These are phyloP conservation scores for Ruditapes philippinarum DNA, from an alignment of 1,140 invertebrate genomes.

Conservation along the genomic window DNA sequence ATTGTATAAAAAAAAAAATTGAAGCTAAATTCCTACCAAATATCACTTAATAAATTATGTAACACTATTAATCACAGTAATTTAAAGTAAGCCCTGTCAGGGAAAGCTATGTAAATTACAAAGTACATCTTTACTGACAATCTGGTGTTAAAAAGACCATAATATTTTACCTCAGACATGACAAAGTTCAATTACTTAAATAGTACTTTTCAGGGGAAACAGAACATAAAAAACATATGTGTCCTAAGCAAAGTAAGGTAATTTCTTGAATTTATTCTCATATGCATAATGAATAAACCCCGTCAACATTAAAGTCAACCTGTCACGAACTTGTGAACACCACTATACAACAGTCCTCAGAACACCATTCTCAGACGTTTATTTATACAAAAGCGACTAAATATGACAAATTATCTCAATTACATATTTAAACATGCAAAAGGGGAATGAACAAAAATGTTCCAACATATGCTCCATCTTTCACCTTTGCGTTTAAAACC, in stretches of 20 bases:
- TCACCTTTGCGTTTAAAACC: not conserved
- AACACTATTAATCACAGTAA: no score
- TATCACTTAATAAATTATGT: no score
- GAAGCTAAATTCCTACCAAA: no score
- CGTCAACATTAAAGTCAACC: constrained; percentile 15
- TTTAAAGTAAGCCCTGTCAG: no score
- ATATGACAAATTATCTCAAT: constrained; percentile 64
- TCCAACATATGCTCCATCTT: constrained; percentile 39
- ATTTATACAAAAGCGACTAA: constrained; percentile 16
- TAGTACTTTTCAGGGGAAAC: not conserved
- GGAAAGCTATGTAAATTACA: no score
- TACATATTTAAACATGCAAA: constrained; percentile 37
- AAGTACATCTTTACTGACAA: not conserved
- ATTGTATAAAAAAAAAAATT: no score
- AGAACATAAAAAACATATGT: not conserved
- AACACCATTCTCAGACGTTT: not conserved
- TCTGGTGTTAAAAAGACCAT: not conserved
- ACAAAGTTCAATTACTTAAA: not conserved
- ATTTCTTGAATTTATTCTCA: constrained; percentile 19
- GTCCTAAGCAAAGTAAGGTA: not conserved
- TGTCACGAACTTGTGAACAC: constrained; percentile 23
- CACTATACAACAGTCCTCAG: constrained; percentile 5
- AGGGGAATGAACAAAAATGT: constrained; percentile 3
- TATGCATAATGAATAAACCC: constrained; percentile 13
- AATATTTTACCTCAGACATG: not conserved